A percentile compares a stretch with the other conserved stretches of the same genome.
Evolutionary conservation across 2,113 vertebrate species (phyloP).

Genomic region (Phaethon lepturus): DNA sequence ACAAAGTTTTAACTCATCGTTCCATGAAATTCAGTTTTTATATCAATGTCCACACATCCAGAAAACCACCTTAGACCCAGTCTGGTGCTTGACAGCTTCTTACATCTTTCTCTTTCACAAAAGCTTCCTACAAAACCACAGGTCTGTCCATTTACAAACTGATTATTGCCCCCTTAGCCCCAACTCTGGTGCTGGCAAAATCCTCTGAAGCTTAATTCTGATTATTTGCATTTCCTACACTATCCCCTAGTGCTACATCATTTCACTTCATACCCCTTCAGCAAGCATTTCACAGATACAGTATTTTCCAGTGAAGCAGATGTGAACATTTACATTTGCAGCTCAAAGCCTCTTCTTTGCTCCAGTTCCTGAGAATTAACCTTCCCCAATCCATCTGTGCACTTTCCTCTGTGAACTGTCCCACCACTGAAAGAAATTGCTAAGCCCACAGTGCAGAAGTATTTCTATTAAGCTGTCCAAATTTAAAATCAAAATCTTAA

Average conservation of each 20-base stretch:
- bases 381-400: not conserved
- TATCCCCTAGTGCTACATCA: not conserved
- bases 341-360: not conserved
- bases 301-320: not conserved
- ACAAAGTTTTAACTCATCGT: not conserved
- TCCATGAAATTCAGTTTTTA: not conserved
- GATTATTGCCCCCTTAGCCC: not conserved
- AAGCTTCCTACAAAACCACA: not conserved
- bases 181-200: not conserved
- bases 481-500: conserved; percentile 54
- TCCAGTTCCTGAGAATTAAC: not conserved
- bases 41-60: not conserved
- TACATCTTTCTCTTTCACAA: not conserved
- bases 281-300: not conserved
- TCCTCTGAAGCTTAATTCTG: not conserved
- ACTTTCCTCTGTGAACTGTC: not conserved
- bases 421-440: not conserved
- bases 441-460: not conserved
- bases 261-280: not conserved
- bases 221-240: not conserved
- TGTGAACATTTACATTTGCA: not conserved
- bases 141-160: not conserved
- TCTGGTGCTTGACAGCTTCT: not conserved
- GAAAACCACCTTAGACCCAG: not conserved
- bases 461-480: not conserved